Evolutionary conservation across 2,797 vertebrate genomes (phyloP), one percentile per base, ranked within the genome.

Genomic region (Glossophaga mutica): DNA sequence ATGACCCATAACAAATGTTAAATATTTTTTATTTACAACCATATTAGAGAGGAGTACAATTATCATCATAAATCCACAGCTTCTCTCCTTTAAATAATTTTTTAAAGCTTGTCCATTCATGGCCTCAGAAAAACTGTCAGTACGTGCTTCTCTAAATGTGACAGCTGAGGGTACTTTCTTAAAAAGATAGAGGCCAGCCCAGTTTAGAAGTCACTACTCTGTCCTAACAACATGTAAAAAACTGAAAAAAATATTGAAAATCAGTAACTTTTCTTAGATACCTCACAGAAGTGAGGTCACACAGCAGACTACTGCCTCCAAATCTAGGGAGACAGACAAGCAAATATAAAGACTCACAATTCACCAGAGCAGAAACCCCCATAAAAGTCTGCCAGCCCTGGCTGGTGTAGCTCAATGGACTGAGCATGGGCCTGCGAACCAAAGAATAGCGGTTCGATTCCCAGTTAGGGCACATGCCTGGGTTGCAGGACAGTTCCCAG

Each of bases 11-110:
- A 89, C 32, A 76, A 62, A 91, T 55, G 26, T 83, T 73, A 88
- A 67, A 46, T 68, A 32, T 82, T 90, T 44, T 79, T 90, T 44
- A 89, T 92, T 92, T 92, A 94, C 21, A 90, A 93, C n/a, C 62
- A 83, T 79, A 62, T 90, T 59, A 78, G 26, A 62, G 8, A 77
- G 16, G 26, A 91, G 29, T 84, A 74, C 11, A 74, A 90, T 67
- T 85, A 85, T 88, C 22, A 76, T 70, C 19, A 81, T 62, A 65
- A 93, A 85, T 87, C 48, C 70, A 42, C 81, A 77, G 14, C 24
- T 85, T 93, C 37, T 48, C 32, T 73, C 77, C 46, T 71, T 48
- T 12, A 29, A 46, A 48, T 55, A 67, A n/a, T 24, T 37, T 59
- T 89, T 81, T 86, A 39, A 74, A 76, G 34, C 2, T 29, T 88